phyloP scores from a whole-genome alignment of 2,797 vertebrate species.

The Scomberomorus guttatus region DNA sequence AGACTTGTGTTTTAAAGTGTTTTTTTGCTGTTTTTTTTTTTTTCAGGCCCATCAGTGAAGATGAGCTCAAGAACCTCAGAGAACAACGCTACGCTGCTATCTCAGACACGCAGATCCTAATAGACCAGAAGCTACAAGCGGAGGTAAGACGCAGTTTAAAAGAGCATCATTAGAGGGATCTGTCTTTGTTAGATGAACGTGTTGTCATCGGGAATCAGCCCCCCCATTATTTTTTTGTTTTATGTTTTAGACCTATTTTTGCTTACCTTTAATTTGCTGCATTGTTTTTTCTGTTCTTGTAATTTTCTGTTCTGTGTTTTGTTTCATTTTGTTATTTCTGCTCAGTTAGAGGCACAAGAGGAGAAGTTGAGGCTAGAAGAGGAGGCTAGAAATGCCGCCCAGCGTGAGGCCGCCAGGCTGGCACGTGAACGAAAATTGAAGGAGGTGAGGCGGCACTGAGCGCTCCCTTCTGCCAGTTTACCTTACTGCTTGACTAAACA shows the following conservation, averaged over 20 bases:
- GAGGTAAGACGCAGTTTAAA: conserved; percentile 85
- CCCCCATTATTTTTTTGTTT: conserved; percentile 54
- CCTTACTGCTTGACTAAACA: conserved; percentile 51
- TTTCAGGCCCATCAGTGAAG: conserved; percentile 93
- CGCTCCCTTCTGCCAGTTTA: conserved; percentile 73
- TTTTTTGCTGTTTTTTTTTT: background rate
- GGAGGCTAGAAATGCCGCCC: conserved; percentile 96
- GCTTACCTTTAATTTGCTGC: conserved; percentile 75
- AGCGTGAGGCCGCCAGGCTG: conserved; percentile 96
- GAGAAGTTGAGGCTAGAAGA: conserved; percentile 99
- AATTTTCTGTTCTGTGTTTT: conserved; percentile 73
- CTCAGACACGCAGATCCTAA: conserved; percentile 89
- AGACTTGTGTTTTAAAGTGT: background rate
- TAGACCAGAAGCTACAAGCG: conserved; percentile 90
- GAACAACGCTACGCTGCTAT: conserved; percentile 92
- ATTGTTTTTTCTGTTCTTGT: conserved; percentile 74
- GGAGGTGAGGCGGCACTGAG: conserved; percentile 95
- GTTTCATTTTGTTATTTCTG: conserved; percentile 92
- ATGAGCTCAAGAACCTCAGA: conserved; percentile 92
- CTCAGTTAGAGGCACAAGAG: conserved; percentile 99
- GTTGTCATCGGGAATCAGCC: background rate
- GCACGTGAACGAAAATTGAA: conserved; percentile 94
- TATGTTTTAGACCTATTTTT: conserved; percentile 76
- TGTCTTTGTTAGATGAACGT: background rate
- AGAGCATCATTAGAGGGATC: background rate